Evolutionary conservation across 2,888 invertebrate species (phyloP).

Genomic region (Phlogophora meticulosa): DNA sequence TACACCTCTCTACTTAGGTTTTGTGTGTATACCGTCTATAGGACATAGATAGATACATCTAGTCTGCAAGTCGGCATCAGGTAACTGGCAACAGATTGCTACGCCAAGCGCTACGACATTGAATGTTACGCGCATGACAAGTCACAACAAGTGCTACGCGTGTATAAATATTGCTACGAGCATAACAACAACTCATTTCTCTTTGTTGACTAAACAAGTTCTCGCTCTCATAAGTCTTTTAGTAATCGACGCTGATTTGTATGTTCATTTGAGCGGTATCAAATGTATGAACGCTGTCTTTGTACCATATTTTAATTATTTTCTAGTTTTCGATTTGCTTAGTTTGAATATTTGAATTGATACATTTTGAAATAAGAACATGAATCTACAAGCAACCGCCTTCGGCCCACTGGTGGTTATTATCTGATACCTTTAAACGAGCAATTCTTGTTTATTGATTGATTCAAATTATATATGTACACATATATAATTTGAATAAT

Average conservation of each 20-base stretch:
- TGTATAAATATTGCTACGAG: constrained; percentile 4
- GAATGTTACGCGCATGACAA: constrained; percentile 24
- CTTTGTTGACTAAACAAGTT: constrained; percentile 18
- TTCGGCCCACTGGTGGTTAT: no score
- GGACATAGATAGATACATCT: no score
- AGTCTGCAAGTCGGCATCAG: not conserved
- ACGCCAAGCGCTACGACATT: not conserved
- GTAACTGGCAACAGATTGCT: not conserved
- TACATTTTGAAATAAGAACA: not conserved
- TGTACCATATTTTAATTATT: not conserved
- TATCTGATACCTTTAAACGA: no score
- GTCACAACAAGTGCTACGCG: constrained; percentile 15
- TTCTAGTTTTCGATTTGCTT: not conserved
- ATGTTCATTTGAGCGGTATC: not conserved
- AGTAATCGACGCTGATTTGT: constrained; percentile 12
- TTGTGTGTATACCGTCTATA: no score
- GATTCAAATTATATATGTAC: no score
- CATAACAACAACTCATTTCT: not conserved
- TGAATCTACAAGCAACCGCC: not conserved
- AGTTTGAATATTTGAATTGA: not conserved
- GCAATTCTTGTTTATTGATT: no score
- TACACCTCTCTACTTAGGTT: no score
- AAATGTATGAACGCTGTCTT: constrained; percentile 4
- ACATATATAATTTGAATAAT: no score
- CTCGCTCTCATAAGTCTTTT: constrained; percentile 17